phyloP scores from a whole-genome alignment of 1,140 invertebrate genomes.

The Thaumetopoea pityocampa region DNA sequence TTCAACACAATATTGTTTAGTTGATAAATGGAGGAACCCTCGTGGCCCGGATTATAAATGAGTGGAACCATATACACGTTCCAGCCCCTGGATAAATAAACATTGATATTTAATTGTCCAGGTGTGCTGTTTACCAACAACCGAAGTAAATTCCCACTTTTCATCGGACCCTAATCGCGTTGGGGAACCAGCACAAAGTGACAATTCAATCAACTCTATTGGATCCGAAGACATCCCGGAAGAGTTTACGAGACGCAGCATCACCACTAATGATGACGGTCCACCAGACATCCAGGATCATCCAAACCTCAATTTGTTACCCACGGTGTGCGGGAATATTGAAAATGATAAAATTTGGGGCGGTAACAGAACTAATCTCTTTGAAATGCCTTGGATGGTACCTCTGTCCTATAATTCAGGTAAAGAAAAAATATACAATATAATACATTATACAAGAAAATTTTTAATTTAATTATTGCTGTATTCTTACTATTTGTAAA shows the following conservation, averaged over 20 bases:
- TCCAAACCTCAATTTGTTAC: slow-evolving; percentile 74
- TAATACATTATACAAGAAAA: too few relatives aligned
- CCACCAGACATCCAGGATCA: slow-evolving; percentile 75
- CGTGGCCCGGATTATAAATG: too few relatives aligned
- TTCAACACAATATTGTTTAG: too few relatives aligned
- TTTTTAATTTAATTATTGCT: too few relatives aligned
- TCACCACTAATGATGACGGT: slow-evolving; percentile 10
- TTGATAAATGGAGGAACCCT: too few relatives aligned
- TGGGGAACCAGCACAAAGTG: neutral
- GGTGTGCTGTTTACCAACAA: too few relatives aligned
- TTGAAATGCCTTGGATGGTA: slow-evolving; percentile 83
- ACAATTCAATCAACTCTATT: neutral
- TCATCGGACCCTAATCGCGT: neutral
- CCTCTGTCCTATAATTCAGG: slow-evolving; percentile 75
- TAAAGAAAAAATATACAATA: too few relatives aligned
- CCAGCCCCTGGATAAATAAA: too few relatives aligned
- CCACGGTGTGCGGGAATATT: slow-evolving; percentile 41
- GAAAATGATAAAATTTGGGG: slow-evolving; percentile 72
- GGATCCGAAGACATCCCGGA: slow-evolving; percentile 11
- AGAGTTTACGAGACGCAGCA: slow-evolving; percentile 5
- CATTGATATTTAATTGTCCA: too few relatives aligned
- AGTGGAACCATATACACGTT: too few relatives aligned
- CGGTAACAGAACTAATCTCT: slow-evolving; percentile 76
- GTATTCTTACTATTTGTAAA: too few relatives aligned
- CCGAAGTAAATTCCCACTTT: too few relatives aligned